phyloP scores from a whole-genome alignment of 2,797 vertebrate species.

The Hybognathus amarus region DNA sequence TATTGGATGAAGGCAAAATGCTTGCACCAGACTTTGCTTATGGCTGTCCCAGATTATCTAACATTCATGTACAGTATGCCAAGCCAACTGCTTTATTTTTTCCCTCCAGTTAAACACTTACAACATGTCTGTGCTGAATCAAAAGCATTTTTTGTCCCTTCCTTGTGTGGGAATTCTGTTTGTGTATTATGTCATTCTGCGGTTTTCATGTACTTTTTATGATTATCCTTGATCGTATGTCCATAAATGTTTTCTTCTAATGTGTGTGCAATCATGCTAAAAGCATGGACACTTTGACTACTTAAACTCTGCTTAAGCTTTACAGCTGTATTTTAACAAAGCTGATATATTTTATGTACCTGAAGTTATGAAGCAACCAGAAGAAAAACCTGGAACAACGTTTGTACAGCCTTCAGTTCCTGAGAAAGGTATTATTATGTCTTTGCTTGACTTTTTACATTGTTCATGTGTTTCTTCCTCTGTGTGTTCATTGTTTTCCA shows the following conservation, averaged over 20 bases:
- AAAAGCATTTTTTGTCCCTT: slow-evolving; percentile 13
- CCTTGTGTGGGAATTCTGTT: slow-evolving; percentile 11
- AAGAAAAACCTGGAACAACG: slow-evolving; percentile 60
- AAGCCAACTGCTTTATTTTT: background rate
- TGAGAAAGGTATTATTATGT: slow-evolving; percentile 65
- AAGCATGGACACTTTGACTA: slow-evolving; percentile 43
- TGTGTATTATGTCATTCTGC: slow-evolving; percentile 22
- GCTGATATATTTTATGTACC: slow-evolving; percentile 73
- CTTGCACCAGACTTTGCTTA: slow-evolving; percentile 54
- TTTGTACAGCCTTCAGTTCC: slow-evolving; percentile 55
- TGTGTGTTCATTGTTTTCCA: slow-evolving; percentile 10
- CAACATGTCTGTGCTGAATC: background rate
- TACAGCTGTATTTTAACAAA: slow-evolving; percentile 57
- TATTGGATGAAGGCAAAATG: slow-evolving; percentile 59
- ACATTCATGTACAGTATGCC: background rate
- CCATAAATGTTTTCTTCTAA: slow-evolving; percentile 72
- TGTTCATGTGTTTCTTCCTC: slow-evolving; percentile 1
- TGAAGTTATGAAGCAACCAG: slow-evolving; percentile 63
- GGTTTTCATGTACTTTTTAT: slow-evolving; percentile 38
- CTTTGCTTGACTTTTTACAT: slow-evolving; percentile 18
- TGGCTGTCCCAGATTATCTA: slow-evolving; percentile 47
- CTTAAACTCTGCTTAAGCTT: slow-evolving; percentile 27
- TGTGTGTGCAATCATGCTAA: slow-evolving; percentile 42
- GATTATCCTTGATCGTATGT: slow-evolving; percentile 19
- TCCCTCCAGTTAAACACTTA: background rate